Evolutionary conservation across 2,888 invertebrate species (phyloP).

Genomic region (Phengaris alcon): DNA sequence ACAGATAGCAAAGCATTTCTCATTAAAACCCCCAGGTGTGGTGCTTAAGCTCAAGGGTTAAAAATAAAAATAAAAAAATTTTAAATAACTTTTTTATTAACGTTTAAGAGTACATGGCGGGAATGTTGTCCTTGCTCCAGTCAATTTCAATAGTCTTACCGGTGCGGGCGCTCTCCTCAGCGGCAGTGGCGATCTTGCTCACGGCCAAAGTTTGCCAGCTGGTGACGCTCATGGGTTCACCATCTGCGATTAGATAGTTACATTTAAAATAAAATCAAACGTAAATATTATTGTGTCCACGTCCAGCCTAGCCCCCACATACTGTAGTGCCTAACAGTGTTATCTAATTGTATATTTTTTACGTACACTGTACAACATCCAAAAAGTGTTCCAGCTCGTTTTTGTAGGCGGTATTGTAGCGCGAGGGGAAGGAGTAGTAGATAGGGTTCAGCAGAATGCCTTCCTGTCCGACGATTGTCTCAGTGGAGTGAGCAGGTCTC

Average conservation of each 20-base stretch:
- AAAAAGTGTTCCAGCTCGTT: slow-evolving; percentile 81
- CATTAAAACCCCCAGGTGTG: too few species aligned
- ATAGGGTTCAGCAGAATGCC: slow-evolving; percentile 73
- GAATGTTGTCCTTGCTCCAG: slow-evolving; percentile 71
- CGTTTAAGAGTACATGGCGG: slow-evolving; percentile 53
- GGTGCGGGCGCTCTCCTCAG: slow-evolving; percentile 76
- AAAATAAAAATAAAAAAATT: too few species aligned
- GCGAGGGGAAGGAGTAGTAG: slow-evolving; percentile 81
- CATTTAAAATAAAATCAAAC: too few species aligned
- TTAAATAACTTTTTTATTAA: too few species aligned
- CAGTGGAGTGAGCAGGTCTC: slow-evolving; percentile 69
- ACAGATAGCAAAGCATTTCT: too few species aligned
- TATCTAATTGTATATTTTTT: too few species aligned
- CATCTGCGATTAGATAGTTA: slow-evolving; percentile 43
- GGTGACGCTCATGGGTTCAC: slow-evolving; percentile 58
- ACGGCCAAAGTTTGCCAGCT: slow-evolving; percentile 78
- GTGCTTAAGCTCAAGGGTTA: too few species aligned
- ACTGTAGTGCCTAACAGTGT: too few species aligned
- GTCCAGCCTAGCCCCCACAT: too few species aligned
- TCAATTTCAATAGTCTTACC: slow-evolving; percentile 72
- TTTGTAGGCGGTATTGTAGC: slow-evolving; percentile 75
- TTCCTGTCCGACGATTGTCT: slow-evolving; percentile 57
- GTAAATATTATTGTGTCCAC: too few species aligned
- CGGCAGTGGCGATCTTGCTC: slow-evolving; percentile 78
- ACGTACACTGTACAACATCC: slow-evolving; percentile 73